Evolutionary conservation across 2,888 invertebrate species (phyloP), one percentile per base, ranked within the genome.

Genomic region (Lacanobia oleracea): DNA sequence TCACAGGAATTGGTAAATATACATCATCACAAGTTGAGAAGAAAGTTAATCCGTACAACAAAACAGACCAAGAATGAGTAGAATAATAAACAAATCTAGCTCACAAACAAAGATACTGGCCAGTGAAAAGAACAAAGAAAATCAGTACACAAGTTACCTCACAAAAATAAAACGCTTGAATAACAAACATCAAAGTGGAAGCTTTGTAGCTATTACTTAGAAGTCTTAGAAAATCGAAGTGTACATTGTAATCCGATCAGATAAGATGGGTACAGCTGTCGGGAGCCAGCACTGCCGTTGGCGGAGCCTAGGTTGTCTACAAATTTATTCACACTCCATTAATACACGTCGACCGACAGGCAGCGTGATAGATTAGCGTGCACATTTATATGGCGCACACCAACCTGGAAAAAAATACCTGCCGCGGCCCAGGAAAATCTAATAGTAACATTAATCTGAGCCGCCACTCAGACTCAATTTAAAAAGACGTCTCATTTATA

Each of bases 321-420:
- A 91, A 91, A 92, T 93, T 89, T 92, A 93, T 93, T 93, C 93
- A 89, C 89, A 90, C 88, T 91, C 92, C 93, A 93, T 94, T 93
- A 93, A 93, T 93, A 92, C 89, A 87, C 89, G 93, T 93, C 92
- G 87, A 85, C 89, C 88, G 88, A 88, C 89, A 88, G 86, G 84
- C 86, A 87, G 83, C 88, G 91, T 92, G 92, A 93, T 92, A 90
- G 91, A 93, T 93, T 91, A 90, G 86, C 86, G 87, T 83, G 88
- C 88, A 89, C 90, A 88, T 88, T 87, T 88, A 87, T 90, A 86
- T 85, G 85, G 86, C 86, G 81, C 84, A 87, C 85, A 87, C 87
- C 85, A 86, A 87, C 84, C 83, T 85, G 82, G 88, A 86, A 88
- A 87, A n/a, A 88, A 88, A 79, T 86, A 79, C 69, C 74, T 75